These are phyloP conservation scores for Drosophila tropicalis DNA, from an alignment of 1,140 invertebrate genomes.

Conservation along the genomic window DNA sequence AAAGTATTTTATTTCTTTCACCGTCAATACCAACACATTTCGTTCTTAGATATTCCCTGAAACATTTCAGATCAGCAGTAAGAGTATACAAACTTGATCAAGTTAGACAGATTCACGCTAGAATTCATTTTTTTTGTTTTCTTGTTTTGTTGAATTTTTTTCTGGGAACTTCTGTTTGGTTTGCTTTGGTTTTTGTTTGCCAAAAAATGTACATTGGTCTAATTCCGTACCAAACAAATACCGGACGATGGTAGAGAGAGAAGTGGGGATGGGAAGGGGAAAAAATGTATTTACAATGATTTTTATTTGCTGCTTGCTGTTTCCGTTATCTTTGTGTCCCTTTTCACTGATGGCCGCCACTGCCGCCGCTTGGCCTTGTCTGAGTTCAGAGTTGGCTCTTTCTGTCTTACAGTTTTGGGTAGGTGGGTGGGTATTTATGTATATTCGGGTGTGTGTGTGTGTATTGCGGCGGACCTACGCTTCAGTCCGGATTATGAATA, in stretches of 20 bases:
- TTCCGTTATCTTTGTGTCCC: slow-evolving; percentile 68
- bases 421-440: not conserved
- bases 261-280: not conserved
- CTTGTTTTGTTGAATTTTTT: slow-evolving; percentile 42
- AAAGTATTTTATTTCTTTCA: no score
- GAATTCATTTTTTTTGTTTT: not conserved
- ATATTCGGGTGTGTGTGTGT: slow-evolving; percentile 13
- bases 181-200: slow-evolving; percentile 40
- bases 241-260: not conserved
- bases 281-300: slow-evolving; percentile 72
- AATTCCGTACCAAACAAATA: slow-evolving; percentile 5
- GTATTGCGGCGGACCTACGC: slow-evolving; percentile 45
- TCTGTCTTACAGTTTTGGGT: slow-evolving; percentile 51
- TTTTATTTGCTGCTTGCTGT: slow-evolving; percentile 62
- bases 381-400: slow-evolving; percentile 29
- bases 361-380: slow-evolving; percentile 22
- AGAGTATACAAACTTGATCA: not conserved
- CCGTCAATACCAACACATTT: no score
- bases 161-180: slow-evolving; percentile 32
- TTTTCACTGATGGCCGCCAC: slow-evolving; percentile 31
- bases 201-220: slow-evolving; percentile 19
- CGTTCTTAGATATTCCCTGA: no score
- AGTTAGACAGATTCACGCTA: not conserved
- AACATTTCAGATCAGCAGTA: not conserved
- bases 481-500: slow-evolving; percentile 75